These are phyloP conservation scores for Oncorhynchus keta DNA, from an alignment of 2,113 vertebrate species.

Conservation along the genomic window DNA sequence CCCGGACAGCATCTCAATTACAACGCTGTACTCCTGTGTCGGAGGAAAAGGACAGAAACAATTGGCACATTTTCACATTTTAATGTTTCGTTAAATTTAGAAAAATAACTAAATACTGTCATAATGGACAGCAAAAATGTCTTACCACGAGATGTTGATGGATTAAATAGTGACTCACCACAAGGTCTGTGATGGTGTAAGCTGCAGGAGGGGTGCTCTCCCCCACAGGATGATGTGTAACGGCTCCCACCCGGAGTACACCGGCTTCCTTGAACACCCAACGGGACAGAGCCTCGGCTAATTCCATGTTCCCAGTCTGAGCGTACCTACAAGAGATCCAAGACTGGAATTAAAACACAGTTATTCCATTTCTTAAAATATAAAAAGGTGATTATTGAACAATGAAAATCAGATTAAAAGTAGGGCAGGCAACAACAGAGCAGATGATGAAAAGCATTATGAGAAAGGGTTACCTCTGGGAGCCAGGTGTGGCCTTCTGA, in stretches of 20 bases:
- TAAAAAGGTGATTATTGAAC: not conserved
- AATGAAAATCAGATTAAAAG: not conserved
- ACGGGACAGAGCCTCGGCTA: slow-evolving; percentile 89
- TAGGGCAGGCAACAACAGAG: not conserved
- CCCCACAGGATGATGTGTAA: slow-evolving; percentile 91
- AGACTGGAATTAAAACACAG: not conserved
- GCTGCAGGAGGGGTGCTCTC: slow-evolving; percentile 84
- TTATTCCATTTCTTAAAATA: not conserved
- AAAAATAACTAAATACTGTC: not conserved
- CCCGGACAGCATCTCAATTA: slow-evolving; percentile 89
- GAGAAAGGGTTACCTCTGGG: slow-evolving; percentile 76
- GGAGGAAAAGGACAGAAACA: not conserved
- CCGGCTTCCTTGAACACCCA: slow-evolving; percentile 99
- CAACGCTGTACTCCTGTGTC: slow-evolving; percentile 90
- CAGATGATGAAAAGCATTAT: not conserved
- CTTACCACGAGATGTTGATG: slow-evolving; percentile 94
- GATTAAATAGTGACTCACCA: slow-evolving; percentile 83
- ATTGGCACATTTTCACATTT: not conserved
- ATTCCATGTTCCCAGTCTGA: slow-evolving; percentile 89
- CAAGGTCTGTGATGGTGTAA: slow-evolving; percentile 94
- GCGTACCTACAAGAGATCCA: slow-evolving; percentile 70
- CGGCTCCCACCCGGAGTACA: slow-evolving; percentile 89
- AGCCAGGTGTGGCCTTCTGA: slow-evolving; percentile 86
- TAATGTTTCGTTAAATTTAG: not conserved
- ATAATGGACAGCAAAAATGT: not conserved